Conservation (phyloP, 2,888 invertebrate species). For the Minunthozetes semirufus region DNA sequence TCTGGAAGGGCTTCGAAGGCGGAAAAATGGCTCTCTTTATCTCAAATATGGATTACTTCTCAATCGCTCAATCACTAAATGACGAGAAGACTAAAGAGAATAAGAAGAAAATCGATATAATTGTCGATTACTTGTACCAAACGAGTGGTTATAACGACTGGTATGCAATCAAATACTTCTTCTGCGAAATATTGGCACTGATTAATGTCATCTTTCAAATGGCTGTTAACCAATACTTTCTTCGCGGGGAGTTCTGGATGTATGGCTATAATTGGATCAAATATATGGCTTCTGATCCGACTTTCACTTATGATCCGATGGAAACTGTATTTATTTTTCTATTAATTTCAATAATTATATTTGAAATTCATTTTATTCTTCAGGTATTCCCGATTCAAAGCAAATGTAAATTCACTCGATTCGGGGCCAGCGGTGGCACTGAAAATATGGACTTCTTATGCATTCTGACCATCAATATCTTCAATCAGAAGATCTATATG, state of each 20-base stretch:
- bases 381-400: neutral
- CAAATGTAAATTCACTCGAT: neutral
- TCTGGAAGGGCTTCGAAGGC: neutral
- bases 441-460: neutral
- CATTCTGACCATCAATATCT: neutral
- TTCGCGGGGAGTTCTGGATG: neutral
- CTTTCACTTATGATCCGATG: neutral
- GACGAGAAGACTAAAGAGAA: neutral
- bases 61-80: neutral
- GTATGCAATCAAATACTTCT: slow-evolving; percentile 22
- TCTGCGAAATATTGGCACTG: neutral
- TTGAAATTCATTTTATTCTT: too few species aligned
- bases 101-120: neutral
- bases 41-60: neutral
- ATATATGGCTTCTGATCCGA: neutral
- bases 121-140: neutral
- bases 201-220: slow-evolving; percentile 10
- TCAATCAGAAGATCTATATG: slow-evolving; percentile 11
- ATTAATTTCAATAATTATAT: too few species aligned
- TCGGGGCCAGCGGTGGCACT: neutral
- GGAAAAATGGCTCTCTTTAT: neutral
- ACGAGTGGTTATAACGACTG: neutral
- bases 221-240: neutral
- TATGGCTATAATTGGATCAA: neutral
- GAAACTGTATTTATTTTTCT: too few species aligned